Base-by-base conservation (phyloP, 2,797 vertebrate genomes). In the Carcharodon carcharias region DNA sequence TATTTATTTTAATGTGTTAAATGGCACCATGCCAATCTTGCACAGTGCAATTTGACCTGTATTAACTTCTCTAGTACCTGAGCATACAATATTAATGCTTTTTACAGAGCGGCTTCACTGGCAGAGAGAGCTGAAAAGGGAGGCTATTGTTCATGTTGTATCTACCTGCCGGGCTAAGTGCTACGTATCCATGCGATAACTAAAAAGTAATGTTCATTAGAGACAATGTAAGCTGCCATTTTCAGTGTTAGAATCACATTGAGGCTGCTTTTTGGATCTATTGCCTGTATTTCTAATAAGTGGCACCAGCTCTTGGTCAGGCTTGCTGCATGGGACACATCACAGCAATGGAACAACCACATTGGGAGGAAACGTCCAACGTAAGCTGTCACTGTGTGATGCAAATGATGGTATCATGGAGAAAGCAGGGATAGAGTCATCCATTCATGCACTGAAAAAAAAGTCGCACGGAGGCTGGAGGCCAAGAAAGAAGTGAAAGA, bases 31-130 rank as follows among this genome's bases (percentile, higher is more conserved):
- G 63, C 91, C 91, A 67, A n/a, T 65, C 63, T 93, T 67, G 91
- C 91, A 93, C 91, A 67, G n/a, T 65, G 91, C 91, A 93, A 93
- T 67, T 93, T 93, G 91, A 93, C 91, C 91, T 93, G 91, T 40
- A 67, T 93, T 93, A 93, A 93, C 91, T 67, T 93, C 91, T 93
- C 63, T 45, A n/a, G 91, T 93, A 93, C 91, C n/a, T 45, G 4
- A 45, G 63, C 91, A 93, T 93, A 67, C 91, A 93, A 93, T 93
- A 93, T 93, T 93, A 93, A 93, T 93, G 91, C 7, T 93, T 93
- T 93, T 67, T 93, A 45, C 63, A 63, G n/a, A 93, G 61, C n/a
- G 45, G 91, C 91, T 45, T 67, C 61, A 45, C 40, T 67, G n/a
- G 61, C 91, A 67, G 91, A 67, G 18, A 67, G 21, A 92, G 58